Base-by-base conservation (phyloP, 2,797 vertebrate species). In the Pseudomugil gertrudae region DNA sequence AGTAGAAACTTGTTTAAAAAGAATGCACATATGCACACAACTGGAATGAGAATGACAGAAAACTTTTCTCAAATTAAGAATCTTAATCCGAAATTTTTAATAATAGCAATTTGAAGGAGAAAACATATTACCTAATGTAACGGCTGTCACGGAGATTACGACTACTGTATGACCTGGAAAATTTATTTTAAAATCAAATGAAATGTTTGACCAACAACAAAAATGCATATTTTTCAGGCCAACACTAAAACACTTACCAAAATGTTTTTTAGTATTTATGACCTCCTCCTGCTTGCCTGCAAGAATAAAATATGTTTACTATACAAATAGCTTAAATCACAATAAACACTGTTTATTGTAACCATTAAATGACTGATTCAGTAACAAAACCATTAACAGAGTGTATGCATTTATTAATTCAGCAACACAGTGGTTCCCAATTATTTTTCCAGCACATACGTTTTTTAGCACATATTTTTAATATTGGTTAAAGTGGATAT, bases 111-210 rank as follows among this genome's bases (percentile, higher is more conserved):
- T 57, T 14, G 3, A 58, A 57, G 38, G 21, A 11, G 6, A 47
- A 52, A 35, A 43, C 17, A 64, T 48, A 17, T 89, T 90, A 92
- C 91, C 88, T 64, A 75, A 0, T 1, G 2, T 0, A 30, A 71
- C 8, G n/a, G 1, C 9, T 7, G 57, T 1, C 38, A 86, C 50
- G n/a, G 62, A 55, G 63, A 79, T 0, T 24, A 72, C 35, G 26
- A 66, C 63, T 21, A 55, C 8, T 10, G 2, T 0, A 21, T 62
- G 1, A 52, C 58, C 89, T 92, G 82, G 32, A 47, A 26, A 87
- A 69, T 79, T 19, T 78, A 4, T 4, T 32, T 27, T n/a, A n/a
- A 63, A 9, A 51, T 19, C 72, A 38, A 26, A 26, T 61, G 26
- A 72, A 27, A 69, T 1, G 0, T 24, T 62, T 2, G 36, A 5